Percentiles rank a stretch among this genome's conserved stretches.
phyloP scores from a whole-genome alignment of 2,888 invertebrate genomes.

The Polyommatus icarus region DNA sequence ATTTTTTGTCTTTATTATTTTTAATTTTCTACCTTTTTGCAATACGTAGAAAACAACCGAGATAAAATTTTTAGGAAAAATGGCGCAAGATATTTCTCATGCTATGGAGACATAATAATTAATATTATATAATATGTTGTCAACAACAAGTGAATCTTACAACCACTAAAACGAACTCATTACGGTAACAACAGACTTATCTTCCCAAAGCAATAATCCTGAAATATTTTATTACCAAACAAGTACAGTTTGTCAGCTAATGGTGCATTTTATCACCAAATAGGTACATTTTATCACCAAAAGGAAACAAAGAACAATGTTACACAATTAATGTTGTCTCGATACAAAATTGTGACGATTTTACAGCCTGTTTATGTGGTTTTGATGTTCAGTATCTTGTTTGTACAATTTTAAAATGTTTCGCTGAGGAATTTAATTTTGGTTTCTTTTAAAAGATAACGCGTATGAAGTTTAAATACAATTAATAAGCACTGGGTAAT shows the following conservation, averaged over 20 bases:
- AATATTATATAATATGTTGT: too few species aligned
- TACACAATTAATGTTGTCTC: slow-evolving; percentile 44
- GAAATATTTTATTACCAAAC: not conserved
- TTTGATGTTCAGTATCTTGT: not conserved
- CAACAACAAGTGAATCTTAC: not conserved
- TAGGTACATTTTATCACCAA: slow-evolving; percentile 13
- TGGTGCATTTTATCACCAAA: slow-evolving; percentile 24
- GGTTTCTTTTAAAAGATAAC: not conserved
- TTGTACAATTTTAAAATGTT: not conserved
- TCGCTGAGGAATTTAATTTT: not conserved
- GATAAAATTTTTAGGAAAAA: too few species aligned
- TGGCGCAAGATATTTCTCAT: too few species aligned
- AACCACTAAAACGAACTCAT: not conserved
- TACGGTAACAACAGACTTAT: not conserved
- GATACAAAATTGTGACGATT: slow-evolving; percentile 45
- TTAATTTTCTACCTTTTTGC: too few species aligned
- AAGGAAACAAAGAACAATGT: slow-evolving; percentile 33
- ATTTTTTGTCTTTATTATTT: too few species aligned
- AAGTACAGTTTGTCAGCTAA: slow-evolving; percentile 22
- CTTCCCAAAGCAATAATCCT: slow-evolving; percentile 10
- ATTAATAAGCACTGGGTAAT: not conserved
- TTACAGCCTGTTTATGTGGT: slow-evolving; percentile 39
- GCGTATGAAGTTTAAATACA: not conserved
- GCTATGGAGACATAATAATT: too few species aligned
- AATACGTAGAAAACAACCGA: too few species aligned